Base-by-base conservation (phyloP, 2,888 invertebrate species). In the Lithodes maja region DNA sequence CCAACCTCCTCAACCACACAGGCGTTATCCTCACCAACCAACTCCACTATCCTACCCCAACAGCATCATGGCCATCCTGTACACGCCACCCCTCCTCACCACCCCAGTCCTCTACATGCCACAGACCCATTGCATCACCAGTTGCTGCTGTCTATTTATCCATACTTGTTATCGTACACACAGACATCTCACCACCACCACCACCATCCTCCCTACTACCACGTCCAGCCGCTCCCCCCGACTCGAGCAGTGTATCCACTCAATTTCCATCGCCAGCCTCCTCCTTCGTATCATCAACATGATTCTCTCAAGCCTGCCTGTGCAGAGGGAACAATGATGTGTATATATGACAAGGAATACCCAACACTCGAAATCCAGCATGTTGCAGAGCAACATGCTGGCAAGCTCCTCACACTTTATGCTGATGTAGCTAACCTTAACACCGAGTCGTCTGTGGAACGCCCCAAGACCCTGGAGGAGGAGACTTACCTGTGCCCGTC, bases 401-500 rank as follows among this genome's bases (percentile, higher is more conserved):
- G 74, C 2, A 74, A 86, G n/a, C 83, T 92, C 52, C 52, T 91
- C 33, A 69, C 84, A 7, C 86, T 92, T n/a, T 92, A 92, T 82
- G 92, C 92, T 33, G 92, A 92, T 74, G 90, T 91, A 7, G 85
- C 86, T 52, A 83, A 83, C 5, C 79, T 88, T 17, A 83, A 86
- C 77, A 91, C 91, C 1, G 78, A 17, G 1, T 54, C 81, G 49
- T 92, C 92, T 1, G 91, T 91, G 17, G 88, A 84, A 5, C 79
- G 90, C 53, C 77, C 79, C 2, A 54, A 89, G 75, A 85, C 84
- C 15, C 83, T 92, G 52, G 50, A 71, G 17, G 90, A 92, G 71
- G 92, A 92, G 81, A 92, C 92, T 9, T 92, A 92, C 86, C 87
- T 92, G 15, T 92, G 92, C 83, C 91, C 92, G 50, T 92, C 92